Evolutionary conservation across 2,113 vertebrate genomes (phyloP).

Genomic region (Pachycephala philippinensis): DNA sequence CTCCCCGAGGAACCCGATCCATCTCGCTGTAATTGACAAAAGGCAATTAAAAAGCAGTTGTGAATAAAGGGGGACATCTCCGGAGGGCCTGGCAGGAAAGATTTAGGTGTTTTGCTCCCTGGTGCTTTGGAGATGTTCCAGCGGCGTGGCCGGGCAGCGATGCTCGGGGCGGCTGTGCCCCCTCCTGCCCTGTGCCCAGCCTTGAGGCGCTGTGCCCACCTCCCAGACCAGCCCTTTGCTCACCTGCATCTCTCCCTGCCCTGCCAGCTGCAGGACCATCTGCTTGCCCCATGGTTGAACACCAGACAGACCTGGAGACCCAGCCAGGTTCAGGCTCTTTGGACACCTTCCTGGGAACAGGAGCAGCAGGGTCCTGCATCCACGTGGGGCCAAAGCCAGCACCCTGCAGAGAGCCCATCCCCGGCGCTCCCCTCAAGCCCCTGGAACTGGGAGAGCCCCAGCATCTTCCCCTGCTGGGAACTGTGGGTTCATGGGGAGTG

Average conservation of each 20-base stretch:
- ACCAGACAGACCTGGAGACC: background rate
- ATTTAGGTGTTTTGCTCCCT: constrained; percentile 29
- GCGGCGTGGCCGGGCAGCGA: accelerated
- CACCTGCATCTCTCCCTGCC: accelerated
- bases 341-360: background rate
- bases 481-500: background rate
- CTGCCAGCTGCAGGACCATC: background rate
- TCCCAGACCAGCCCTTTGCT: background rate
- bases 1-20: constrained; percentile 47
- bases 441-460: background rate
- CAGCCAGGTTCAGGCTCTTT: accelerated
- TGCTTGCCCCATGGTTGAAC: accelerated
- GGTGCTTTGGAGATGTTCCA: background rate
- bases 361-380: background rate
- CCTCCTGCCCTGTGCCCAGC: background rate
- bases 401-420: background rate
- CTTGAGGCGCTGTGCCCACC: accelerated
- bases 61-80: constrained; percentile 51
- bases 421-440: background rate
- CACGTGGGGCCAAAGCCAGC: background rate
- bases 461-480: background rate
- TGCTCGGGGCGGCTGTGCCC: accelerated
- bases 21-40: constrained; percentile 58
- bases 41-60: constrained; percentile 62
- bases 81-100: background rate